A percentile compares a stretch with the other conserved stretches of the same genome.
Evolutionary conservation across 2,888 invertebrate species (phyloP).

Genomic region (Leptogaster cylindrica): DNA sequence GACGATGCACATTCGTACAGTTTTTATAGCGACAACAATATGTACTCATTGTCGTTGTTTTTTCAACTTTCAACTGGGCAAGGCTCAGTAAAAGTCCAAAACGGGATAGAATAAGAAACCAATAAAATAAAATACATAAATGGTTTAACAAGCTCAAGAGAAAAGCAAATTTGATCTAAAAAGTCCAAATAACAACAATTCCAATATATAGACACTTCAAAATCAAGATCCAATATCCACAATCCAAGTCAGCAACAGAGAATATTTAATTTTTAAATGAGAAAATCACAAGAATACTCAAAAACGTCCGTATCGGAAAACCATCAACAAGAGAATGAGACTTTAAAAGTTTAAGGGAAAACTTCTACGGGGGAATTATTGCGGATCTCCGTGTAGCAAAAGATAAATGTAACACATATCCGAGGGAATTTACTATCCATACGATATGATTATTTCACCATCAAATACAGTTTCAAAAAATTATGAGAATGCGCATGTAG

Average conservation of each 20-base stretch:
- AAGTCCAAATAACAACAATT: not conserved
- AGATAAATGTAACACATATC: too few species aligned
- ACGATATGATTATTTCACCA: too few species aligned
- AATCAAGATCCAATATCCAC: not conserved
- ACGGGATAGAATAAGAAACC: not conserved
- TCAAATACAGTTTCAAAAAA: too few species aligned
- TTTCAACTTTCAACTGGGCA: too few species aligned
- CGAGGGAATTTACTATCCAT: too few species aligned
- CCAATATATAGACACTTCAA: too few species aligned
- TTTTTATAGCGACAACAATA: not conserved
- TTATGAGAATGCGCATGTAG: too few species aligned
- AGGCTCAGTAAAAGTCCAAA: not conserved
- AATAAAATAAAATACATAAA: too few species aligned
- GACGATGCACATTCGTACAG: not conserved
- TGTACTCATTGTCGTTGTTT: not conserved
- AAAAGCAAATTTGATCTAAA: not conserved
- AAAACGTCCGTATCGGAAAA: not conserved
- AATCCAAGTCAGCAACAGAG: not conserved
- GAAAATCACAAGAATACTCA: not conserved
- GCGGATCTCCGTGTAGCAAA: too few species aligned
- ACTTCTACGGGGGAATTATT: too few species aligned
- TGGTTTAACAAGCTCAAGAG: not conserved
- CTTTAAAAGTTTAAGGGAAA: too few species aligned
- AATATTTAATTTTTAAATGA: too few species aligned
- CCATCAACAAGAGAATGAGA: not conserved